Conservation (phyloP, 2,888 invertebrate genomes). For the Xestobium rufovillosum region DNA sequence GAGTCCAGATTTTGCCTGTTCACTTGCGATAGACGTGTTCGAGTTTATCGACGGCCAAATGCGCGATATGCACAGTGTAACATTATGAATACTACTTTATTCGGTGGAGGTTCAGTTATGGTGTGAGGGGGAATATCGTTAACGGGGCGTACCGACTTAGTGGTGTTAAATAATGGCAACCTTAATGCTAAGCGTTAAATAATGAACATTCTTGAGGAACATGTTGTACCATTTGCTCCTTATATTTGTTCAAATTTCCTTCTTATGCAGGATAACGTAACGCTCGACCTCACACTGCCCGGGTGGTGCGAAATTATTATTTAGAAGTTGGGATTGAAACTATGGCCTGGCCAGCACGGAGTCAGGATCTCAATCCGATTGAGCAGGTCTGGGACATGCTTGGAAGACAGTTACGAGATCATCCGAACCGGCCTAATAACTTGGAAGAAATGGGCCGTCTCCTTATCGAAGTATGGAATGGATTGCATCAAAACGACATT, state of each 20-base stretch:
- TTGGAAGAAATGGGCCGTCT: slow-evolving; percentile 11
- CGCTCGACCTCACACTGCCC: slow-evolving; percentile 10
- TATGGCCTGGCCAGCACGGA: slow-evolving; percentile 13
- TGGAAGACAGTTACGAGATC: too few species aligned
- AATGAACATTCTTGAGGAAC: slow-evolving; percentile 9
- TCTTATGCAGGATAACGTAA: slow-evolving; percentile 13
- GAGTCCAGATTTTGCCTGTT: slow-evolving; percentile 16
- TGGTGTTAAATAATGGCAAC: too few species aligned
- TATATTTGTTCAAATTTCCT: slow-evolving; percentile 12
- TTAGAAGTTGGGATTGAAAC: slow-evolving; percentile 15
- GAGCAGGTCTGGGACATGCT: slow-evolving; percentile 16
- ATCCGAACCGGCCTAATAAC: too few species aligned
- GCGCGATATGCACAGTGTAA: slow-evolving; percentile 16
- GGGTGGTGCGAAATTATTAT: slow-evolving; percentile 13
- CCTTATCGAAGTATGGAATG: too few species aligned
- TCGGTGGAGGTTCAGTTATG: too few species aligned
- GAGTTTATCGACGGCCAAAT: slow-evolving; percentile 11
- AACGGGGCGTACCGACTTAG: too few species aligned
- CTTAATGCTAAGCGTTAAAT: slow-evolving; percentile 12
- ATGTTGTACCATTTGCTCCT: slow-evolving; percentile 10
- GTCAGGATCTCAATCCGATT: slow-evolving; percentile 15
- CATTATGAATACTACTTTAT: slow-evolving; percentile 12
- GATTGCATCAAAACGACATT: too few species aligned
- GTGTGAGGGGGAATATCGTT: too few species aligned
- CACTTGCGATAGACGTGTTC: slow-evolving; percentile 12